A percentile compares a stretch with the other conserved stretches of the same genome.
Conservation (phyloP, 2,113 vertebrate species). For the Cephalophus harveyi region DNA sequence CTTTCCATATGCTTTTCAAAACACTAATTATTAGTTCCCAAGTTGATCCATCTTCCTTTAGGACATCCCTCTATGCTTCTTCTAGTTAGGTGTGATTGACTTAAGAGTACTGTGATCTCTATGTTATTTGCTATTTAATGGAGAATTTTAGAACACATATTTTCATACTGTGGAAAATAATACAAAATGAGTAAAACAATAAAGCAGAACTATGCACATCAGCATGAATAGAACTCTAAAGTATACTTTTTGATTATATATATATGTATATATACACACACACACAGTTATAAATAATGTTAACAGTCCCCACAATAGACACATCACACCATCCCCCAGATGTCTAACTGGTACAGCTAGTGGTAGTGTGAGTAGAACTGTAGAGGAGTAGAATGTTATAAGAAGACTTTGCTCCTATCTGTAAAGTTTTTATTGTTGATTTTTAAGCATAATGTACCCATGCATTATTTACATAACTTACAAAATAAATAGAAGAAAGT, state of each 20-base stretch:
- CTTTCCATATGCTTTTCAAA: background rate
- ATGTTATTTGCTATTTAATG: background rate
- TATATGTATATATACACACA: fast-evolving
- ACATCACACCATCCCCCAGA: background rate
- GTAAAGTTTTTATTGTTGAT: background rate
- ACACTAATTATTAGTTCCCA: background rate
- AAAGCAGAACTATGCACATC: background rate
- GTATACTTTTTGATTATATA: background rate
- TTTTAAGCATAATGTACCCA: background rate
- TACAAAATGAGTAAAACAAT: background rate
- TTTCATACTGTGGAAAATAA: background rate
- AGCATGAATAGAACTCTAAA: background rate
- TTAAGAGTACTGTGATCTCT: background rate
- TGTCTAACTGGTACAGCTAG: background rate
- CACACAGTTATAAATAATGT: background rate
- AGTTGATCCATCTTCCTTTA: background rate
- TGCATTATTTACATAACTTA: background rate
- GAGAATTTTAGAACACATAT: background rate
- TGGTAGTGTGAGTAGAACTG: background rate
- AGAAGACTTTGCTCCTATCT: background rate
- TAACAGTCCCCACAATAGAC: background rate
- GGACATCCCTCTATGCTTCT: background rate
- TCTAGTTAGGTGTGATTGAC: background rate
- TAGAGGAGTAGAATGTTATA: background rate
- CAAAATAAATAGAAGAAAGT: background rate